Conservation (phyloP, 2,797 vertebrate species). For the Crenuchus spilurus region DNA sequence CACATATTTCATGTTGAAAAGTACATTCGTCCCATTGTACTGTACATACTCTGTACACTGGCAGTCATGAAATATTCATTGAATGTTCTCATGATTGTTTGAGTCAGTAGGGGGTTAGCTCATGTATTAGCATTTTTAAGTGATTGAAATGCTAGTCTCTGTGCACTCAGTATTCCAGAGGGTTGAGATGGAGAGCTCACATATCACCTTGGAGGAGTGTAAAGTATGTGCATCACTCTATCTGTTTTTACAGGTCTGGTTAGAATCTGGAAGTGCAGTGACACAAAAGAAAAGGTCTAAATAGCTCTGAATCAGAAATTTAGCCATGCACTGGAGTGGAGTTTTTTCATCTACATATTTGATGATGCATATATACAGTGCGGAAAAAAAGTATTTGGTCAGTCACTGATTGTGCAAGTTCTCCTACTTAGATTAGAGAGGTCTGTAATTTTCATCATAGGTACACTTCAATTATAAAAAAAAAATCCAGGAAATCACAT, state of each 20-base stretch:
- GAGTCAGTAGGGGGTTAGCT: not conserved
- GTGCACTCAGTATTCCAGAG: not conserved
- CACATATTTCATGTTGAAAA: too few species aligned
- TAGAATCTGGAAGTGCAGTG: not conserved
- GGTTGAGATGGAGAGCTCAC: not conserved
- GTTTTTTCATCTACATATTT: too few species aligned
- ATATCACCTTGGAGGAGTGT: constrained; percentile 27
- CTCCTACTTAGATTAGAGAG: too few species aligned
- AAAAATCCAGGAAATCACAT: too few species aligned
- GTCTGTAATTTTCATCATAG: too few species aligned
- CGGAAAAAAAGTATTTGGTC: too few species aligned
- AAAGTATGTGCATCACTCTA: not conserved
- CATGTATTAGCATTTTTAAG: constrained; percentile 31
- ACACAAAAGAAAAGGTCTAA: not conserved
- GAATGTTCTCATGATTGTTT: not conserved
- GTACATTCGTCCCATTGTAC: too few species aligned
- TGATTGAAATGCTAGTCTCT: not conserved
- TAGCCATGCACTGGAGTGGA: not conserved
- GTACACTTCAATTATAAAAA: too few species aligned
- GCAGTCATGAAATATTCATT: constrained; percentile 31
- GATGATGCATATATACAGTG: too few species aligned
- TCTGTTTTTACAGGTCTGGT: not conserved
- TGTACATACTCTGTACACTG: not conserved
- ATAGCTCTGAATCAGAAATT: not conserved
- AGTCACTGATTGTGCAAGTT: too few species aligned